Percentiles rank a stretch among this genome's conserved stretches.
These are phyloP conservation scores for Eristalis pertinax DNA, from an alignment of 2,888 invertebrate genomes.

Conservation along the genomic window DNA sequence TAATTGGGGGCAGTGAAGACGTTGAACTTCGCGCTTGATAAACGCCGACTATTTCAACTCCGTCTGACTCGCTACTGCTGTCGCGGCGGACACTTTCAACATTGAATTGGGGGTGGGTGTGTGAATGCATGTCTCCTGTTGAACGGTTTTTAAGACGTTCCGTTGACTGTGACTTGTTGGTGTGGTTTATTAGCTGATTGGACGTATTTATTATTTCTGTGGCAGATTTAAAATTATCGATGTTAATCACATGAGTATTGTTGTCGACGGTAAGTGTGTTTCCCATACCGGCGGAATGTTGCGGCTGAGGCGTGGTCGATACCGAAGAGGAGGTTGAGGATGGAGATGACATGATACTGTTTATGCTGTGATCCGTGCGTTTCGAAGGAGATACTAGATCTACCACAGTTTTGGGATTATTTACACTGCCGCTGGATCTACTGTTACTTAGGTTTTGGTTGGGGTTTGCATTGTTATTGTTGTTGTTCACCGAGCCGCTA, in stretches of 20 bases:
- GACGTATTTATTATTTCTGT: conserved; percentile 80
- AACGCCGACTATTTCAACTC: conserved; percentile 80
- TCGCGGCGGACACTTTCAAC: conserved; percentile 72
- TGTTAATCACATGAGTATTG: conserved; percentile 78
- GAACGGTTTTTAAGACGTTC: conserved; percentile 48
- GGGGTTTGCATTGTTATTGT: conserved; percentile 71
- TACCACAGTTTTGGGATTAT: conserved; percentile 57
- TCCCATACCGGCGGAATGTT: conserved; percentile 75
- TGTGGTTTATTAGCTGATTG: conserved; percentile 76
- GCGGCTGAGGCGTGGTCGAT: conserved; percentile 71
- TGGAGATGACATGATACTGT: conserved; percentile 75
- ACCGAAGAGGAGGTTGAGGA: conserved; percentile 70
- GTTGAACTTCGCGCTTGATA: conserved; percentile 75
- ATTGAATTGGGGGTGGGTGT: conserved; percentile 37
- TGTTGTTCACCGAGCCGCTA: conserved; percentile 59
- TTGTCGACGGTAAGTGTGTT: conserved; percentile 49
- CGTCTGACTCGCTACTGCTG: conserved; percentile 80
- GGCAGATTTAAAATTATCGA: conserved; percentile 79
- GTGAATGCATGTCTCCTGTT: conserved; percentile 31
- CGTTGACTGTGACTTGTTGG: conserved; percentile 51
- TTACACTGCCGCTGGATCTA: conserved; percentile 56
- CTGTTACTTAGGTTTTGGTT: conserved; percentile 65
- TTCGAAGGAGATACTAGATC: conserved; percentile 77
- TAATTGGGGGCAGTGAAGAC: conserved; percentile 32
- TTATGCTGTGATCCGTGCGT: conserved; percentile 79